These are phyloP conservation scores for Hermatobates lingyangjiaoensis DNA, from an alignment of 1,140 invertebrate species.

Conservation along the genomic window DNA sequence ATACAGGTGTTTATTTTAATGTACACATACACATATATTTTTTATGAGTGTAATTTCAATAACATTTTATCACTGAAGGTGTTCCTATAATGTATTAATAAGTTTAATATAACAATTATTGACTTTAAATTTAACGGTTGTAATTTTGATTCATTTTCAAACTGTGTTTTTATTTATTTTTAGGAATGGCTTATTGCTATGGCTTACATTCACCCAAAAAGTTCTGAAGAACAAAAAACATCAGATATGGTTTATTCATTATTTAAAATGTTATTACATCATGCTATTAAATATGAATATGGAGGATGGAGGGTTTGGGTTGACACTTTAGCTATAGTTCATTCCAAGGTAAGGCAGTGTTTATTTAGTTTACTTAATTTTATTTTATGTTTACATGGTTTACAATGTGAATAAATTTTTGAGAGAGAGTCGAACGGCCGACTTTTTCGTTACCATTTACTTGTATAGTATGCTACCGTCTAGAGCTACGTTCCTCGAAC, in stretches of 20 bases:
- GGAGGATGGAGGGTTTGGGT: constrained; percentile 99
- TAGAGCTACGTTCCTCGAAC: no score
- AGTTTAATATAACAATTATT: no score
- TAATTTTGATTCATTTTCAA: not conserved
- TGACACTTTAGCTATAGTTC: constrained; percentile 95
- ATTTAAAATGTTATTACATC: constrained; percentile 92
- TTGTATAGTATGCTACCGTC: no score
- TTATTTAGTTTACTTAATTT: not conserved
- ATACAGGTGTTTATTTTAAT: no score
- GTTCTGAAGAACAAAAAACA: constrained; percentile 84
- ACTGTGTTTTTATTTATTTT: constrained; percentile 9
- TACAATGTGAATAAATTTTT: no score
- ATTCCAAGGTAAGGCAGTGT: constrained; percentile 71
- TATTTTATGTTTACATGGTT: not conserved
- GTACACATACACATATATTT: constrained; percentile 1
- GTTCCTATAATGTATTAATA: no score
- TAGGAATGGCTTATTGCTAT: constrained; percentile 96
- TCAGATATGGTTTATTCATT: constrained; percentile 96
- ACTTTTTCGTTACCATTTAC: no score
- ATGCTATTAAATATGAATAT: constrained; percentile 98
- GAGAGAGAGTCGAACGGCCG: no score
- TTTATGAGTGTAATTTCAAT: no score
- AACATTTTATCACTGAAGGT: no score
- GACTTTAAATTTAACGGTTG: no score
- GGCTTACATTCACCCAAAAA: constrained; percentile 93